Evolutionary conservation across 2,113 vertebrate species (phyloP), one percentile per base, ranked within the genome.

Genomic region (Syngnathus floridae): DNA sequence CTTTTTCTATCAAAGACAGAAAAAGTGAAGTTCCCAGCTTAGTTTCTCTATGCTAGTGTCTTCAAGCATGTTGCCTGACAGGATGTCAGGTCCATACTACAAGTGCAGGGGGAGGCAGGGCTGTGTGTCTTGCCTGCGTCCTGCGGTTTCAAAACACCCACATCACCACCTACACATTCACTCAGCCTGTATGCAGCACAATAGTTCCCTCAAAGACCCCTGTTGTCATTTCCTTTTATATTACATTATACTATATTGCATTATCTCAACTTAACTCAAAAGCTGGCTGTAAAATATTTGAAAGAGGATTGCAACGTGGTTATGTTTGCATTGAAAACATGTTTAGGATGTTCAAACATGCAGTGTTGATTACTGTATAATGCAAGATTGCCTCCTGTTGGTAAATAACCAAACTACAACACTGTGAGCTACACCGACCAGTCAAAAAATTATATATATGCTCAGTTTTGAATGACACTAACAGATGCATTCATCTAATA

Each of bases 61-160:
- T 76, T 56, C 74, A 71, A 69, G 70, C 43, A 11, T 77, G 48
- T 55, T 66, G 60, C 4, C 78, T 83, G 82, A 89, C 91, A 92
- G 91, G 91, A 92, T 85, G 88, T 91, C 71, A 75, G 78, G 87
- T 88, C 86, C 89, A 77, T 74, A 77, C 4, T 66, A 31, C 69
- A 21, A 43, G 62, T 72, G 66, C 62, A 69, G 64, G 71, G 74
- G 72, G 77, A 62, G 83, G 64, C 56, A 68, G 82, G 73, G 73
- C 76, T 81, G 72, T 81, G 70, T 79, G 46, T 76, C 63, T 83
- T 68, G 76, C 65, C 73, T 79, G 77, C 82, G 84, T 89, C 72
- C 69, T 90, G 90, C 87, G 90, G 90, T 91, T 91, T 86, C 68
- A 66, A 71, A 87, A 79, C 84, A 86, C 90, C 90, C 89, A 82